Evolutionary conservation across 2,797 vertebrate genomes (phyloP).

Genomic region (Parotocinclus haroldoi): DNA sequence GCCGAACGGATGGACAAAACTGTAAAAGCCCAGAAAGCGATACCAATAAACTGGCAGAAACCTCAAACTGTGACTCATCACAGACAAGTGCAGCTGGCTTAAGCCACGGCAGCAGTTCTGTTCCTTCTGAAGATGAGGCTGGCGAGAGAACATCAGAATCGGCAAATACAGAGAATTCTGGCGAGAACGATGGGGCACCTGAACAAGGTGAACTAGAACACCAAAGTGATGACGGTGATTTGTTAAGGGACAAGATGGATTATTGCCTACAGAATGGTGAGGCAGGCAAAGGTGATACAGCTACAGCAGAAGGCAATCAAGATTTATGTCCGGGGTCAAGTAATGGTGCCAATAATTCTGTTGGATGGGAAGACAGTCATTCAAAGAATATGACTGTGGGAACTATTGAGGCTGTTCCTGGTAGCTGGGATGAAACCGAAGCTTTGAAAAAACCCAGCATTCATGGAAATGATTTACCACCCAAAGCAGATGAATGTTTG

Average conservation of each 20-base stretch:
- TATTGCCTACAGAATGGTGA: constrained; percentile 19
- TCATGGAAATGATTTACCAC: not conserved
- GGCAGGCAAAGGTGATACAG: not conserved
- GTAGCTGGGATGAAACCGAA: not conserved
- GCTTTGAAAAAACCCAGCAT: not conserved
- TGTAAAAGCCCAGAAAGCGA: not conserved
- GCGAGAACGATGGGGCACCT: too few relatives aligned
- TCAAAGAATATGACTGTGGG: not conserved
- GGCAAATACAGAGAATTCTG: not conserved
- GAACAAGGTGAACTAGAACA: constrained; percentile 13
- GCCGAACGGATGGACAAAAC: not conserved
- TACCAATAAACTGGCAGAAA: not conserved
- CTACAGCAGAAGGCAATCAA: constrained; percentile 1
- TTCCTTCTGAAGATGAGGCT: not conserved
- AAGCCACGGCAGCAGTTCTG: not conserved
- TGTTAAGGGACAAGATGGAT: not conserved
- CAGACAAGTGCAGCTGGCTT: not conserved
- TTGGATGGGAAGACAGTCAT: not conserved
- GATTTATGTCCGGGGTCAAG: not conserved
- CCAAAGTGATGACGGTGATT: constrained; percentile 2
- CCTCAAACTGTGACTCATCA: not conserved
- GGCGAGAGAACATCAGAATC: not conserved
- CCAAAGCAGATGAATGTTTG: not conserved
- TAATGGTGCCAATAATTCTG: constrained; percentile 3
- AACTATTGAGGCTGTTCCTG: not conserved